These are phyloP conservation scores for Dolichoris vasculosae DNA, from an alignment of 1,140 invertebrate species.

Conservation along the genomic window DNA sequence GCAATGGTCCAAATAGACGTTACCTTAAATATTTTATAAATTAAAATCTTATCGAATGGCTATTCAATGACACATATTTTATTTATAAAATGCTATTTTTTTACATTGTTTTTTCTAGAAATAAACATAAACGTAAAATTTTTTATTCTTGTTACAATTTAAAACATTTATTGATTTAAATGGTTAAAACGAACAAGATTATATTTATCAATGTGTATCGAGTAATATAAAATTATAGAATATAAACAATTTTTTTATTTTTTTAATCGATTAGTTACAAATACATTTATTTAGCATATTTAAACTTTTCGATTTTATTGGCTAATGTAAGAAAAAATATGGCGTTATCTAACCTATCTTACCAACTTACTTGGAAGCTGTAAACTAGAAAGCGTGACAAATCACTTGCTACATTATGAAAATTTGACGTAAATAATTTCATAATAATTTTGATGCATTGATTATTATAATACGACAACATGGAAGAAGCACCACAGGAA, in stretches of 20 bases:
- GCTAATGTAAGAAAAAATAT: background rate
- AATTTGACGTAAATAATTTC: background rate
- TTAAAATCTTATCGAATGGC: background rate
- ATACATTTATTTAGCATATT: background rate
- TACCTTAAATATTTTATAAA: background rate
- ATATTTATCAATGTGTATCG: no score
- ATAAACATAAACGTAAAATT: no score
- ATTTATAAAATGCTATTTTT: background rate
- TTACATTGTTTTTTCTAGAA: background rate
- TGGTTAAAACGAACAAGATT: no score
- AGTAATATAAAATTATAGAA: no score
- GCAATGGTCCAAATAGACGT: no score
- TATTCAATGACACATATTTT: background rate
- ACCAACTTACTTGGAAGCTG: background rate
- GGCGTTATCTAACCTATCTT: constrained; percentile 37
- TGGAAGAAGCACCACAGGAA: constrained; percentile 62
- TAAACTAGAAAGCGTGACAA: constrained; percentile 1
- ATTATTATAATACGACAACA: constrained; percentile 53
- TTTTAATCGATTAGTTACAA: background rate
- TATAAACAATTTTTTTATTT: background rate
- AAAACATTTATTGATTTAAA: no score
- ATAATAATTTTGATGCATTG: constrained; percentile 15
- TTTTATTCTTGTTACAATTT: no score
- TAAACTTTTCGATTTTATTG: background rate
- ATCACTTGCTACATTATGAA: background rate